Evolutionary conservation across 2,888 invertebrate genomes (phyloP), one percentile per base, ranked within the genome.

Genomic region (Phortica magna): DNA sequence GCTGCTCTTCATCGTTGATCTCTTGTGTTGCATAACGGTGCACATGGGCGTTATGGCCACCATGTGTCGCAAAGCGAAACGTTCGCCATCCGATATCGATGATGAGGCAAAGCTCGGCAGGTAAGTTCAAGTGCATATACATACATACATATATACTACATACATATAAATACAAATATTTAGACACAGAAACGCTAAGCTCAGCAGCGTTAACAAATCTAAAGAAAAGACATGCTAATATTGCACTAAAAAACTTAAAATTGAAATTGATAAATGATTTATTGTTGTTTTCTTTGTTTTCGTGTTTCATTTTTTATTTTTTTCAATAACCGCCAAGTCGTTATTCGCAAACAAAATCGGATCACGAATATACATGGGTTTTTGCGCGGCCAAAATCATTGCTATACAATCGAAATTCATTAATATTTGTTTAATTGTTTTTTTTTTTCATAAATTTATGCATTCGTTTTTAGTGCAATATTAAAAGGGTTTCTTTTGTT

Each of bases 61-160:
- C 48, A 92, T 95, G 84, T 95, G 95, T 85, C 94, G 95, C 77
- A 90, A 88, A 81, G 87, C 88, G 80, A 92, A 90, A 88, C 89
- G 92, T 71, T 91, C 92, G 53, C 92, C 92, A 48, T 92, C 92
- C 3, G 92, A 92, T 79, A 90, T 96, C 83, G 96, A 96, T 82
- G 96, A 96, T 77, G 96, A 96, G 92, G 94, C 96, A 0, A 97
- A 96, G 91, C 93, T 97, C 78, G 96, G 96, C 93, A 97, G 96
- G 97, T 97, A 94, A 93, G 92, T 31, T 31, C 87, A 80, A n/a
- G 41, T 43, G 71, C 42, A 19, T 9, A 59, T 55, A 41, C n/a
- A 14, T 10, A 67, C 19, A 61, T n/a, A 43, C 7, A 48, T 6
- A 57, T 42, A 17, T 12, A 19, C 2, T 48, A 12, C 48, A 12